A percentile compares a stretch with the other conserved stretches of the same genome.
phyloP scores from a whole-genome alignment of 1,140 invertebrate species.

The Potamilus streckersoni region DNA sequence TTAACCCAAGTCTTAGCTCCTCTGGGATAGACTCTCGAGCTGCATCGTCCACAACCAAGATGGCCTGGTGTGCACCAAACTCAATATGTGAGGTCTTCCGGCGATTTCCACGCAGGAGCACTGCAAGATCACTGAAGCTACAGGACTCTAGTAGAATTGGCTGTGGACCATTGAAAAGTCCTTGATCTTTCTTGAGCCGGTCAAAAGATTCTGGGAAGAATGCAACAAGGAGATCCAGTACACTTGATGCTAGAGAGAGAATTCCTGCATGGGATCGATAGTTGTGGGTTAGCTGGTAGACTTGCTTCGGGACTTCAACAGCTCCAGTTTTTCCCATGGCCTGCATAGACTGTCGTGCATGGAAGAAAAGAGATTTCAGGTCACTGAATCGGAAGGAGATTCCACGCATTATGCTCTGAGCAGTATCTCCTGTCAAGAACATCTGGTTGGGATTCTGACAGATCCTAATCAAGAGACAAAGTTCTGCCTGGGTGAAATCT shows the following conservation, averaged over 20 bases:
- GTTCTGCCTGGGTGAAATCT: slow-evolving; percentile 64
- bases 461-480: slow-evolving; percentile 56
- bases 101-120: slow-evolving; percentile 53
- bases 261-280: slow-evolving; percentile 62
- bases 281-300: slow-evolving; percentile 62
- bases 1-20: slow-evolving; percentile 29
- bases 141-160: slow-evolving; percentile 61
- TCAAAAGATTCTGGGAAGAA: slow-evolving; percentile 65
- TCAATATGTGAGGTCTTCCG: slow-evolving; percentile 50
- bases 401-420: slow-evolving; percentile 65
- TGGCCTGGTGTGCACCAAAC: slow-evolving; percentile 47
- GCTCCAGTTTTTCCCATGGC: slow-evolving; percentile 42
- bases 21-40: slow-evolving; percentile 27
- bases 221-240: slow-evolving; percentile 58
- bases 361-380: slow-evolving; percentile 58
- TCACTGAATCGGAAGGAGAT: slow-evolving; percentile 63
- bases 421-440: slow-evolving; percentile 65
- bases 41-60: slow-evolving; percentile 37
- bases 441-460: slow-evolving; percentile 61
- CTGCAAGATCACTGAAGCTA: slow-evolving; percentile 49
- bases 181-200: slow-evolving; percentile 56
- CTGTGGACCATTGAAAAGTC: slow-evolving; percentile 57
- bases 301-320: slow-evolving; percentile 41
- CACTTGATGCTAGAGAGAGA: slow-evolving; percentile 56
- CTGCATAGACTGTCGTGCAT: slow-evolving; percentile 49